Base-by-base conservation (phyloP, 2,888 invertebrate genomes). In the Ennomos fuscantarius region DNA sequence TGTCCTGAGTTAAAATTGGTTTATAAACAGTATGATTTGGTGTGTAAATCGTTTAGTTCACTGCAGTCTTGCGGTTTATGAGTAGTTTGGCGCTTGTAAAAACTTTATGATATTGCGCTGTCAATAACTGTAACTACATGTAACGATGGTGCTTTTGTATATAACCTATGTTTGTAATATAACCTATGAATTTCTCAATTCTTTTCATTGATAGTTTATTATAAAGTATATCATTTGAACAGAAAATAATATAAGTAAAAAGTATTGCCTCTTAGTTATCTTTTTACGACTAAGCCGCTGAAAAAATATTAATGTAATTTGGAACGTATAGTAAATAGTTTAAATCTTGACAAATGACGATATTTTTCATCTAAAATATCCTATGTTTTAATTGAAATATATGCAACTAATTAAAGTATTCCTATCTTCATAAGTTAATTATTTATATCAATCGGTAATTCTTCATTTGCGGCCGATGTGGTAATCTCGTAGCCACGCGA, bases 391-490 rank as follows among this genome's bases (percentile, higher is more conserved):
- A 24, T 24, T 24, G 0, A 6, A 6, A 24, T 24, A 24, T 24
- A 24, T 6, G 2, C 24, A 15, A 10, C 37, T 56, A 41, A 57
- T 39, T 50, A 40, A 49, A 49, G 32, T 35, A 35, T 33, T 42
- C 13, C 52, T 24, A 12, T 39, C 15, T 44, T 53, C 10, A 15
- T 5, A 33, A 49, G 66, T 77, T 75, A 76, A 78, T 78, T 79
- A 81, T 78, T 81, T 78, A 83, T 79, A 81, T 78, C 83, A 85
- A 88, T 87, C 82, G 84, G 86, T 89, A 83, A 89, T 89, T 90
- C 86, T 89, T 88, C 86, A 91, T 93, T 92, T 91, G 89, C 79
- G 87, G 84, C 80, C 84, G 85, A 86, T 89, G 89, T 86, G 86
- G 91, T 92, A 92, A 93, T 93, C 91, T 87, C 83, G 86, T 85